These are phyloP conservation scores for Oscheius sp. DNA, from an alignment of 2,888 invertebrate species.

Conservation along the genomic window DNA sequence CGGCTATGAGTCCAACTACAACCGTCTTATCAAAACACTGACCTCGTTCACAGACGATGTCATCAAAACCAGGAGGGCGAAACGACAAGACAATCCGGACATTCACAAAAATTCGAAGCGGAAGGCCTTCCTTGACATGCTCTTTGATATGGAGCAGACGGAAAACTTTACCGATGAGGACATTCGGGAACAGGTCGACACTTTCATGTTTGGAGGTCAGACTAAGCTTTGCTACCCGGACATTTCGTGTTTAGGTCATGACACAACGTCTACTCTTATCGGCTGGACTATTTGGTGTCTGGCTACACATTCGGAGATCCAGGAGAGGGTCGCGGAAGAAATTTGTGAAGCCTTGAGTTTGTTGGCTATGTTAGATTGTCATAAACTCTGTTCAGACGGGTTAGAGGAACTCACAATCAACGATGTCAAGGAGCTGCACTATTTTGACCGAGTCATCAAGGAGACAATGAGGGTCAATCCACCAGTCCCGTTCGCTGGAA, in stretches of 20 bases:
- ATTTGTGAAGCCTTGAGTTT: constrained; percentile 33
- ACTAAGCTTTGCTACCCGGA: not conserved
- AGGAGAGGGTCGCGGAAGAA: constrained; percentile 61
- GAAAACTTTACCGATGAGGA: constrained; percentile 74
- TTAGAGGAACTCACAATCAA: constrained; percentile 69
- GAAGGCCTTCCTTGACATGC: constrained; percentile 76
- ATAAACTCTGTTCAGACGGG: constrained; percentile 28
- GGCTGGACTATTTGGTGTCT: constrained; percentile 74
- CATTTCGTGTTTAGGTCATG: constrained; percentile 69
- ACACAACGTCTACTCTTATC: constrained; percentile 75
- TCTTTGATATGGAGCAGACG: constrained; percentile 74
- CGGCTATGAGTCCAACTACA: constrained; percentile 1
- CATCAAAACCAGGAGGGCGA: constrained; percentile 2
- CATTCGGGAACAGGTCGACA: constrained; percentile 74
- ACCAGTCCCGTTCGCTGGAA: constrained; percentile 53
- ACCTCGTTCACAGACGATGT: constrained; percentile 20
- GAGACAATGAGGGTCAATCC: constrained; percentile 60
- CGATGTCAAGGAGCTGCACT: constrained; percentile 66
- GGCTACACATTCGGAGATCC: constrained; percentile 74
- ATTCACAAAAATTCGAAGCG: constrained; percentile 11
- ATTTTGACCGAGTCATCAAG: constrained; percentile 71
- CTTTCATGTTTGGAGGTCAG: constrained; percentile 75
- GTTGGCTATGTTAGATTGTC: not conserved
- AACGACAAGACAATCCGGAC: not conserved
- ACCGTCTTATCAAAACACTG: not conserved